phyloP scores from a whole-genome alignment of 2,888 invertebrate species.

The Thecocarcelia acutangulata region DNA sequence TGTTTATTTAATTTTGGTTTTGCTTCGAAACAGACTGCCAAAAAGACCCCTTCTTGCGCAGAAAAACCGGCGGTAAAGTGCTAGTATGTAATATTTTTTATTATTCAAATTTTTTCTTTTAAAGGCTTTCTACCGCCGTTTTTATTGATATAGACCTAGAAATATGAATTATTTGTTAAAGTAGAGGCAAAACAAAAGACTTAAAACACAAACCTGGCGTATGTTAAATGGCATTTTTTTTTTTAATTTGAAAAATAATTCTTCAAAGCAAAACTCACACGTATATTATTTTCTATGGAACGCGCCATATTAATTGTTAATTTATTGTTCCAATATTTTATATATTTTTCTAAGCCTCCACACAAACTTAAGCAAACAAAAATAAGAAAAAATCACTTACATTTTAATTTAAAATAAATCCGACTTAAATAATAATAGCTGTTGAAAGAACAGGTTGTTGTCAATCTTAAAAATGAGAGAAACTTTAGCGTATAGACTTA shows the following conservation, averaged over 20 bases:
- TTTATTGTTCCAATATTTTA: conserved; percentile 36
- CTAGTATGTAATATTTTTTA: too few species aligned
- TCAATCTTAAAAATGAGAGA: conserved; percentile 49
- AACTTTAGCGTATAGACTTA: conserved; percentile 23
- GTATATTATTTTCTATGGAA: conserved; percentile 7
- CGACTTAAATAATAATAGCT: conserved; percentile 66
- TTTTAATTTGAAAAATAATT: neutral
- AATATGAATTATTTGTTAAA: too few species aligned
- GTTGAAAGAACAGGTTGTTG: conserved; percentile 71
- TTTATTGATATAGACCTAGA: too few species aligned
- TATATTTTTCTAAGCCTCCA: conserved; percentile 48
- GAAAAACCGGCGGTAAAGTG: too few species aligned
- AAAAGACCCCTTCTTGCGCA: too few species aligned
- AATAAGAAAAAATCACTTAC: conserved; percentile 31
- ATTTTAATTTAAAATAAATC: conserved; percentile 69
- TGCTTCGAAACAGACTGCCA: too few species aligned
- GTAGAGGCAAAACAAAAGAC: conserved; percentile 1
- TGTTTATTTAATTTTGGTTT: too few species aligned
- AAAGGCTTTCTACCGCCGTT: too few species aligned
- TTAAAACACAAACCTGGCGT: neutral
- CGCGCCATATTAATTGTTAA: conserved; percentile 28
- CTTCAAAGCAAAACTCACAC: neutral
- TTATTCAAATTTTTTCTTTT: too few species aligned
- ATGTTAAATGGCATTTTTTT: neutral
- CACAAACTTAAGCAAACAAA: conserved; percentile 16